Evolutionary conservation across 2,888 invertebrate genomes (phyloP), one percentile per base, ranked within the genome.

Genomic region (Hybos culiciformis): DNA sequence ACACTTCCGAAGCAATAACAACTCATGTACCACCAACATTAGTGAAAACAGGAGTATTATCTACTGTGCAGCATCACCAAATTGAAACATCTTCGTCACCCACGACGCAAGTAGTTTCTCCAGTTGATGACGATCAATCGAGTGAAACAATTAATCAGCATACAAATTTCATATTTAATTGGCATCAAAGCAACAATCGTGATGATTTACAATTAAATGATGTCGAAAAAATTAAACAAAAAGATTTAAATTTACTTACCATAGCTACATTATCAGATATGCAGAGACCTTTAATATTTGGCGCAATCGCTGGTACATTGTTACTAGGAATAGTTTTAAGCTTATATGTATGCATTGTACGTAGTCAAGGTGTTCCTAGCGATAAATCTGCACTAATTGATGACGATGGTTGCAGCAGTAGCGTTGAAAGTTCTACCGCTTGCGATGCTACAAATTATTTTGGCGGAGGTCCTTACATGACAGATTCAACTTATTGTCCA

Each of bases 1-100:
- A 66, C 46, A 66, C 66, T 32, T 54, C 55, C 12, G 56, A 57
- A 41, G 58, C 58, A 5, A 50, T 50, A 29, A 43, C 49, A 18
- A 43, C 42, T 26, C 39, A 48, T 19, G 7, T 36, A 14, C 36
- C 36, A 21, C 29, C 29, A 29, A 29, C 12, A n/a, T n/a, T n/a
- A n/a, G 21, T 36, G 3, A 20, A 21, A 21, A 3, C 36, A 36
- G n/a, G n/a, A n/a, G n/a, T n/a, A n/a, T n/a, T n/a, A n/a, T n/a
- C n/a, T n/a, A n/a, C n/a, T n/a, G n/a, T 29, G 4, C 29, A 36
- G 14, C 36, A 36, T 36, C 20, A 20, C n/a, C 36, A 36, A 36
- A 19, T n/a, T n/a, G n/a, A 12, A 29, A 29, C 29, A 29, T n/a
- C 29, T 23, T 5, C 6, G 21, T 36, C 36, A 36, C n/a, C 36